Percentiles rank a stretch among this genome's conserved stretches.
Evolutionary conservation across 2,113 vertebrate genomes (phyloP).

Genomic region (Petroica traversi): DNA sequence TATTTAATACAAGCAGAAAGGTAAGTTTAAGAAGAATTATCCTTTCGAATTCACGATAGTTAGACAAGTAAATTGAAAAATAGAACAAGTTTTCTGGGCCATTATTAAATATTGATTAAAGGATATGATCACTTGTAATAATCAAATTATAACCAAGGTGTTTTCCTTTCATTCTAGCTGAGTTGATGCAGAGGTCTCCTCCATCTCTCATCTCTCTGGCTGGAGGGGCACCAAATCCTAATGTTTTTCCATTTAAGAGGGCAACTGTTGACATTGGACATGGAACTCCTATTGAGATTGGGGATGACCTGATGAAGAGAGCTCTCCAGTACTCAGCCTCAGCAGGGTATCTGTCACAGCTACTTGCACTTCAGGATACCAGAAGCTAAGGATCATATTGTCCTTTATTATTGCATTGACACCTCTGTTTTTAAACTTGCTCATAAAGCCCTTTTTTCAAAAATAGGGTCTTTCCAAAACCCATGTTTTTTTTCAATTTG

Average conservation of each 20-base stretch:
- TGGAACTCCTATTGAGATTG: constrained; percentile 76
- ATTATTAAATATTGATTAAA: background rate
- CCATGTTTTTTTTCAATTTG: background rate
- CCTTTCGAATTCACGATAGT: background rate
- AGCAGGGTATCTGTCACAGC: constrained; percentile 76
- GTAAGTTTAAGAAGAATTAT: background rate
- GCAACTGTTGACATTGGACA: constrained; percentile 75
- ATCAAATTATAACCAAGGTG: background rate
- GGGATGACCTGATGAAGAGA: constrained; percentile 81
- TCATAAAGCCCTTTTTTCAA: background rate
- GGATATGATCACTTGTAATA: background rate
- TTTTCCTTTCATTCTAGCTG: constrained; percentile 74
- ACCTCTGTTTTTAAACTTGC: background rate
- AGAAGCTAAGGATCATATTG: background rate
- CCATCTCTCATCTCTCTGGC: constrained; percentile 89
- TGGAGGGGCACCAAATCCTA: constrained; percentile 86
- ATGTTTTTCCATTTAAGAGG: constrained; percentile 86
- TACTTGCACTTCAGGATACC: background rate
- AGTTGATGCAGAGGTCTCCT: constrained; percentile 79
- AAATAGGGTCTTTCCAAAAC: background rate
- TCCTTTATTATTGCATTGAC: background rate
- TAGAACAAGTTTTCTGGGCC: background rate
- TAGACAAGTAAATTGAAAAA: background rate
- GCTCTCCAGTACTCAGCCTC: constrained; percentile 91
- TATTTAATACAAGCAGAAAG: background rate